phyloP scores from a whole-genome alignment of 2,888 invertebrate species.

The Zonitis immaculata region DNA sequence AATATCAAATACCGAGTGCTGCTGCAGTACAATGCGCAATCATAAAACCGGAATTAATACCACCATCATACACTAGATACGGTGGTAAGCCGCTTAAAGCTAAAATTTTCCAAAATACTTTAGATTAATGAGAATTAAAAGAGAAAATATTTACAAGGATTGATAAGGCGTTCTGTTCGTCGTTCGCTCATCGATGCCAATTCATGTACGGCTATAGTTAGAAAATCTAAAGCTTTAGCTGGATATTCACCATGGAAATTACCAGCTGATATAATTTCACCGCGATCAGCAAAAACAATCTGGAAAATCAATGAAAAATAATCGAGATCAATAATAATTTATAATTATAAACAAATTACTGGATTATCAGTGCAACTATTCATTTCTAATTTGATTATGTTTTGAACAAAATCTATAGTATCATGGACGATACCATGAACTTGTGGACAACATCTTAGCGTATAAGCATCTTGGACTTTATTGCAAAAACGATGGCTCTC shows the following conservation, averaged over 20 bases:
- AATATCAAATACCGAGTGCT: conserved; percentile 51
- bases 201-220: conserved; percentile 62
- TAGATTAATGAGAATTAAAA: neutral
- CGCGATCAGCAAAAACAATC: conserved; percentile 54
- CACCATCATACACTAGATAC: conserved; percentile 61
- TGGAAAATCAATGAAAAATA: no score
- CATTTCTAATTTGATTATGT: conserved; percentile 58
- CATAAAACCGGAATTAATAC: conserved; percentile 66
- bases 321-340: neutral
- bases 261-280: conserved; percentile 62
- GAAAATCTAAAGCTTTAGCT: conserved; percentile 61
- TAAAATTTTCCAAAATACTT: conserved; percentile 16
- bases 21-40: conserved; percentile 64
- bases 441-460: conserved; percentile 60
- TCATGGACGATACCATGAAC: conserved; percentile 64
- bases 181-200: conserved; percentile 63
- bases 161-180: conserved; percentile 59
- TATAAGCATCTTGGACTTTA: conserved; percentile 64
- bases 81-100: conserved; percentile 59
- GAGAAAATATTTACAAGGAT: conserved; percentile 49
- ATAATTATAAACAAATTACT: conserved; percentile 39
- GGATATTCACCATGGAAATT: conserved; percentile 70
- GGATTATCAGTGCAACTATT: conserved; percentile 67
- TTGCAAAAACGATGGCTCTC: conserved; percentile 62
- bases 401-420: conserved; percentile 58